Base-by-base conservation (phyloP, 2,888 invertebrate species). In the Euspilapteryx auroguttella region DNA sequence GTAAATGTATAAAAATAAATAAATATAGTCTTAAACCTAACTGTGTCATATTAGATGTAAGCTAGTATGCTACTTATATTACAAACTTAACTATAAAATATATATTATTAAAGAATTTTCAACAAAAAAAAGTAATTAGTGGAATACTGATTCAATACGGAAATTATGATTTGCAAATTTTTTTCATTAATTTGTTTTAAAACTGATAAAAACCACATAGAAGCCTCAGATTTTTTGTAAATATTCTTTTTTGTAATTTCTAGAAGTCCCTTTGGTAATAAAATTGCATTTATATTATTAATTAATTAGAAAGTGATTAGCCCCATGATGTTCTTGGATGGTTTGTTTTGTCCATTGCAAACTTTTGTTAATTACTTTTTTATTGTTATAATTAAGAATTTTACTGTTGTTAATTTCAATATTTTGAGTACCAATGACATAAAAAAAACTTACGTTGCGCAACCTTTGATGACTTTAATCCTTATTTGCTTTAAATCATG, bases 311-410 rank as follows among this genome's bases (percentile, higher is more conserved):
- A 47, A 42, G 40, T 47, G 17, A 42, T 47, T 47, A 49, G 45
- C 61, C 66, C 57, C 49, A 58, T 55, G 56, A 55, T 55, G 71
- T 68, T 69, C 66, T 56, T 38, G 55, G 59, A 68, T 64, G 68
- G 66, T 68, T 68, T 56, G 55, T 62, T 65, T 63, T 50, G 49
- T 55, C 56, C 57, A 47, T 47, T 47, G 49, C 50, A 48, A 52
- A 44, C 62, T 71, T 65, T 73, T 73, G 68, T 73, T 75, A 55
- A 55, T 62, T 63, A 62, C 56, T 62, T 64, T 45, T 68, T 69
- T 69, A 71, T 73, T 71, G 71, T 73, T 66, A 71, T 58, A 65
- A 65, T 73, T 69, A 71, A 64, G 69, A 55, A 66, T 71, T 73
- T 32, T 69, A 66, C 71, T 53, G 51, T 71, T 73, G 73, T 73